Evolutionary conservation across 2,888 invertebrate species (phyloP).

Genomic region (Epinotia demarniana): DNA sequence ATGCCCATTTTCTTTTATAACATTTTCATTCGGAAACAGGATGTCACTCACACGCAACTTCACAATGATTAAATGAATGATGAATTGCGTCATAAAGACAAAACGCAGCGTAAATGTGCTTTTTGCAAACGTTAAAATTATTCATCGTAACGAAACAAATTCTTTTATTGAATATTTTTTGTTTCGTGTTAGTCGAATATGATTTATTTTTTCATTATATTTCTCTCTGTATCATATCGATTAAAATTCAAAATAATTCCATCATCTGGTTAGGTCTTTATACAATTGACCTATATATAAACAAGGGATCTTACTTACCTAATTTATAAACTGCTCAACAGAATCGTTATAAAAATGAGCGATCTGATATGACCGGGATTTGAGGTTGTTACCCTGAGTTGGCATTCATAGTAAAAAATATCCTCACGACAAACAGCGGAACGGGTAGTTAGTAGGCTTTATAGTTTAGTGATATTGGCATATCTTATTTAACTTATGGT

Average conservation of each 20-base stretch:
- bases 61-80: too few species aligned
- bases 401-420: constrained; percentile 23
- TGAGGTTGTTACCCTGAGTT: constrained; percentile 38
- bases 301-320: constrained; percentile 33
- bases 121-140: constrained; percentile 10
- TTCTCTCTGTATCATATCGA: too few species aligned
- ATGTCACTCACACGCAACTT: too few species aligned
- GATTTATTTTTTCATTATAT: too few species aligned
- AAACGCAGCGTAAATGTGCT: not conserved
- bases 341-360: constrained; percentile 35
- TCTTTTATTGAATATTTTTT: too few species aligned
- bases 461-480: not conserved
- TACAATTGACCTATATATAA: constrained; percentile 25
- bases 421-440: constrained; percentile 5
- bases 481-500: too few species aligned
- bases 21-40: too few species aligned
- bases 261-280: not conserved
- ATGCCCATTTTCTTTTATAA: too few species aligned
- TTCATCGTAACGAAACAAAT: too few species aligned
- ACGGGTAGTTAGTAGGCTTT: constrained; percentile 13
- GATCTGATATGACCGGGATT: constrained; percentile 39
- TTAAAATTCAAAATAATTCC: too few species aligned
- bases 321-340: constrained; percentile 29
- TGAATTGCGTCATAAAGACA: too few species aligned
- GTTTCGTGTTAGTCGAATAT: too few species aligned